Evolutionary conservation across 2,113 vertebrate genomes (phyloP).

Genomic region (Dendrocopos noguchii): DNA sequence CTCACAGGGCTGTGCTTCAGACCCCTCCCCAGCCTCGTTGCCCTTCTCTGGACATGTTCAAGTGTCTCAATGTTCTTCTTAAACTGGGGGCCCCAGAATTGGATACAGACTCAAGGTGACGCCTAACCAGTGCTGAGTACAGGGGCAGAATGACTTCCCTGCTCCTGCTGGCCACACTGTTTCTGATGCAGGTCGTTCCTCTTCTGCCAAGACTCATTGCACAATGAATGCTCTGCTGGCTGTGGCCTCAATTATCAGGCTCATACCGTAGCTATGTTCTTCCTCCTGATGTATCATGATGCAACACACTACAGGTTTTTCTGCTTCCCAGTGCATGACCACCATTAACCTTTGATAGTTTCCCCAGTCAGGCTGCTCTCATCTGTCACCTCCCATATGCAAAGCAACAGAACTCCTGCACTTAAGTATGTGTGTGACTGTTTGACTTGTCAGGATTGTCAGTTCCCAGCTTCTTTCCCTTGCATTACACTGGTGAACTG

Average conservation of each 20-base stretch:
- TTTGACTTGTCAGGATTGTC: conserved; percentile 15
- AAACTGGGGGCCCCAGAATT: no score
- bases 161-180: no score
- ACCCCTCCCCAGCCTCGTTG: no score
- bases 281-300: background rate
- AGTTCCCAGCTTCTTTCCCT: conserved; percentile 44
- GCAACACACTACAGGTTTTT: background rate
- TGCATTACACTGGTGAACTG: conserved; percentile 70
- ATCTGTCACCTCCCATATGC: background rate
- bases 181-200: background rate
- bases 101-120: no score
- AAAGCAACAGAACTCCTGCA: background rate
- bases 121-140: no score
- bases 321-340: background rate
- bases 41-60: no score
- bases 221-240: background rate
- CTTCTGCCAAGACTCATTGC: background rate
- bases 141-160: no score
- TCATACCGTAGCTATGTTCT: accelerated
- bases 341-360: background rate
- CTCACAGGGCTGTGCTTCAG: no score
- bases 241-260: background rate
- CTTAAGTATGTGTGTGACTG: background rate
- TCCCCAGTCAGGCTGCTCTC: background rate
- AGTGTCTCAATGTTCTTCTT: no score